Percentiles rank a stretch among this genome's conserved stretches.
Evolutionary conservation across 23 tunicate genomes (phyloP).

Genomic region (Halocynthia roretzi): DNA sequence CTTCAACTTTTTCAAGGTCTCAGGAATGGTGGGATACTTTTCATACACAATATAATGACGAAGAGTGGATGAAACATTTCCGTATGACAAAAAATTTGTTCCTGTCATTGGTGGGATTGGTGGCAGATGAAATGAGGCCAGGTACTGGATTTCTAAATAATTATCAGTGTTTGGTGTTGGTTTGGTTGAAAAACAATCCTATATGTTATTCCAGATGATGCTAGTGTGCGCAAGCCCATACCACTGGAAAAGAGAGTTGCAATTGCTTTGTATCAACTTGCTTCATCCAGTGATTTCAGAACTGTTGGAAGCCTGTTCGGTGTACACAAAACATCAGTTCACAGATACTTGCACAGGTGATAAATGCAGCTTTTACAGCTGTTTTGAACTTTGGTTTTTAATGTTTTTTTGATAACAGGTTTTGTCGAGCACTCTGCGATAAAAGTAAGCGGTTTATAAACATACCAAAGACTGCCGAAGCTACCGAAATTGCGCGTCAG

Average conservation of each 20-base stretch:
- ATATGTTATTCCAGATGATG: conserved; percentile 14
- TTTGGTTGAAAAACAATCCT: neutral
- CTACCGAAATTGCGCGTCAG: conserved; percentile 9
- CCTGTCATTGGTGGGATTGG: neutral
- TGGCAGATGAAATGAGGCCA: conserved; percentile 21
- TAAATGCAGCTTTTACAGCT: no score
- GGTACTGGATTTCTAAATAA: neutral
- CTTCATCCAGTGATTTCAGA: conserved; percentile 25
- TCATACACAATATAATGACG: neutral
- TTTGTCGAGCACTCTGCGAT: conserved; percentile 24
- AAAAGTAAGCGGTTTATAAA: conserved; percentile 12
- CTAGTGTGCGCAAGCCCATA: conserved; percentile 24
- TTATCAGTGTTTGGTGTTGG: neutral
- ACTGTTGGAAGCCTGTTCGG: conserved; percentile 24
- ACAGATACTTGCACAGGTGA: neutral
- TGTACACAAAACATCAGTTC: conserved; percentile 29
- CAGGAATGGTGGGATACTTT: conserved; percentile 14
- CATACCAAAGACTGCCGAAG: conserved; percentile 5
- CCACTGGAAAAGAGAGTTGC: conserved; percentile 28
- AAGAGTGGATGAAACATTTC: conserved; percentile 26
- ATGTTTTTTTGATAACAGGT: conserved; percentile 5
- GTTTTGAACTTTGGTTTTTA: neutral
- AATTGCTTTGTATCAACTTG: conserved; percentile 29
- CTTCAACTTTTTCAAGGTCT: no score
- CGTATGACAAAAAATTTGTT: conserved; percentile 24